Evolutionary conservation across 2,888 invertebrate genomes (phyloP), one percentile per base, ranked within the genome.

Genomic region (Drosophila neotestacea): DNA sequence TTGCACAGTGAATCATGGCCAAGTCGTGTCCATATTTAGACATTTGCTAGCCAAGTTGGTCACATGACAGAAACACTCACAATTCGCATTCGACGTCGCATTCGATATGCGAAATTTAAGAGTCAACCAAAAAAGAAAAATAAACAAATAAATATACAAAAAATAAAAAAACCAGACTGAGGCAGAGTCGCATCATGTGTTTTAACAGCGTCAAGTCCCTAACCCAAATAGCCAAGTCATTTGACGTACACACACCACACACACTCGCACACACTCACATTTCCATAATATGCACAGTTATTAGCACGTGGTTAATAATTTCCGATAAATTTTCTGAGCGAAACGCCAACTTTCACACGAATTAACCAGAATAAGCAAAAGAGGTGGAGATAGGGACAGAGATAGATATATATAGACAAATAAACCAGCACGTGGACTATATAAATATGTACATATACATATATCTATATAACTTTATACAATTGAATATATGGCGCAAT

Each of bases 271-370:
- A 63, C 38, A 51, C 39, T 16, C 36, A 32, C 22, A 51, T 51
- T 39, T 28, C 5, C 22, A 38, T 48, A 59, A 63, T 76, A 11
- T 77, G 69, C 52, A 42, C 47, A 68, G 73, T 76, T 72, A 73
- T 88, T 85, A 85, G 78, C 85, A 80, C 68, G 64, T 64, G 68
- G 67, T 72, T 88, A 85, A 81, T 88, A 85, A 85, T 88, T 83
- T 73, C 54, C 75, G 65, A 70, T 69, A 81, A 81, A 54, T 41
- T 61, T 11, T 11, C 13, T 22, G n/a, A 44, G n/a, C 60, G 67
- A 75, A 56, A 56, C 27, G 68, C 50, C 72, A 68, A 70, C 70
- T 70, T 77, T 77, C 76, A 66, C 78, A 77, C 78, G 65, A 70
- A 32, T 56, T 48, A 42, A 28, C 32, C 58, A 71, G 52, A 50